A percentile compares a stretch with the other conserved stretches of the same genome.
Conservation (phyloP, 2,113 vertebrate genomes). For the Gnathonemus longibarbis region DNA sequence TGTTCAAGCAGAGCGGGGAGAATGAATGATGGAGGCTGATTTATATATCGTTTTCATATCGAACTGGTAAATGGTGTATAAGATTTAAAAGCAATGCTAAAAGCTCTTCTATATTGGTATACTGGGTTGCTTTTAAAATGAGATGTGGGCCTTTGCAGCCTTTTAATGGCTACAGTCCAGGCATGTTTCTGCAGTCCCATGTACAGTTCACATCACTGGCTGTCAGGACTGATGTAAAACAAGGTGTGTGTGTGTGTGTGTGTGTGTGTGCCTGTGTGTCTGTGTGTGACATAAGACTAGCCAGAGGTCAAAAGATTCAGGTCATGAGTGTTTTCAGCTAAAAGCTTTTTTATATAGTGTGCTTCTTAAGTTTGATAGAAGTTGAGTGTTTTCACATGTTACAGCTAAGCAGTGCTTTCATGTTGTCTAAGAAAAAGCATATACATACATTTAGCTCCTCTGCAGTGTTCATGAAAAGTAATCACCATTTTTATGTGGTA, state of each 20-base stretch:
- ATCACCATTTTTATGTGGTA: background rate
- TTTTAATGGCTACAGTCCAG: background rate
- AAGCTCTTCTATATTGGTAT: background rate
- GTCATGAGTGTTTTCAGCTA: background rate
- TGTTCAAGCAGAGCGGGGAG: conserved; percentile 18
- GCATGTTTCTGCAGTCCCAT: background rate
- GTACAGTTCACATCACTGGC: background rate
- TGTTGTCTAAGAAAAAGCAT: background rate
- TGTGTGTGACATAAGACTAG: background rate
- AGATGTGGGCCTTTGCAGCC: background rate
- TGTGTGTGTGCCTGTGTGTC: background rate
- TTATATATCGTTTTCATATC: background rate
- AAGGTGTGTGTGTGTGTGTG: background rate
- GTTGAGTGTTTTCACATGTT: background rate
- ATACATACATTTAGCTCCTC: background rate
- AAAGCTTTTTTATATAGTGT: background rate
- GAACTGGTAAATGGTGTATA: background rate
- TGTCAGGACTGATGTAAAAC: background rate
- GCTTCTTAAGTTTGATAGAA: background rate
- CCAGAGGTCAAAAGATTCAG: background rate
- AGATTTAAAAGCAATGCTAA: conserved; percentile 2
- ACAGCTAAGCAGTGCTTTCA: background rate
- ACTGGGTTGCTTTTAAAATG: background rate
- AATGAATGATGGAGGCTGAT: conserved; percentile 29
- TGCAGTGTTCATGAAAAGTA: background rate